phyloP scores from a whole-genome alignment of 2,888 invertebrate species.

The Pseudococcus longispinus region DNA sequence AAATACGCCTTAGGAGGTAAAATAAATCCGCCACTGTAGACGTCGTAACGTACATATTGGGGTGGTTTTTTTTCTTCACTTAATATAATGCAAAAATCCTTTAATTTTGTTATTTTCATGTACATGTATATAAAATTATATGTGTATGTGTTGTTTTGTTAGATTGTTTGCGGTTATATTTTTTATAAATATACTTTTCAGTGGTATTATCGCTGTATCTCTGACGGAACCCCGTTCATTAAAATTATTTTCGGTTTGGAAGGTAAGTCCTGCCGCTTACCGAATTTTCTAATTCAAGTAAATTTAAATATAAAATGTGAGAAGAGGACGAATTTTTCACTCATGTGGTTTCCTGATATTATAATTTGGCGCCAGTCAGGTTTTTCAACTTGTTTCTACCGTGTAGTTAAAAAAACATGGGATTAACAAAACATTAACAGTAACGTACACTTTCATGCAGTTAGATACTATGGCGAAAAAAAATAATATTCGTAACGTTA shows the following conservation, averaged over 20 bases:
- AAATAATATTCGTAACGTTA: neutral
- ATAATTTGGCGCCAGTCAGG: conserved; percentile 25
- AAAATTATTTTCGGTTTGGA: conserved; percentile 39
- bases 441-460: neutral
- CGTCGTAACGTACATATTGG: neutral
- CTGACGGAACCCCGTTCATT: conserved; percentile 38
- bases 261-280: conserved; percentile 34
- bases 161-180: conserved; percentile 34
- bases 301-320: conserved; percentile 30
- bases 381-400: conserved; percentile 22
- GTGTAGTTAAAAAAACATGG: neutral
- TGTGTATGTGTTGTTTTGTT: conserved; percentile 34
- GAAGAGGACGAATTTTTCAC: neutral
- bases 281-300: conserved; percentile 25
- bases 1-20: conserved; percentile 15
- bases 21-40: conserved; percentile 6
- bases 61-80: neutral
- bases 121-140: conserved; percentile 32
- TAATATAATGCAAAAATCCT: conserved; percentile 12
- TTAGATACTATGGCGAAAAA: neutral
- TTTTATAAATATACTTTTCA: conserved; percentile 50
- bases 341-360: neutral
- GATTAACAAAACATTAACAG: conserved; percentile 26
- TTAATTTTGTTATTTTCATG: conserved; percentile 26
- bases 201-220: conserved; percentile 42